These are phyloP conservation scores for Sebastes hopkinsi DNA, from an alignment of 2,797 vertebrate species.

Conservation along the genomic window DNA sequence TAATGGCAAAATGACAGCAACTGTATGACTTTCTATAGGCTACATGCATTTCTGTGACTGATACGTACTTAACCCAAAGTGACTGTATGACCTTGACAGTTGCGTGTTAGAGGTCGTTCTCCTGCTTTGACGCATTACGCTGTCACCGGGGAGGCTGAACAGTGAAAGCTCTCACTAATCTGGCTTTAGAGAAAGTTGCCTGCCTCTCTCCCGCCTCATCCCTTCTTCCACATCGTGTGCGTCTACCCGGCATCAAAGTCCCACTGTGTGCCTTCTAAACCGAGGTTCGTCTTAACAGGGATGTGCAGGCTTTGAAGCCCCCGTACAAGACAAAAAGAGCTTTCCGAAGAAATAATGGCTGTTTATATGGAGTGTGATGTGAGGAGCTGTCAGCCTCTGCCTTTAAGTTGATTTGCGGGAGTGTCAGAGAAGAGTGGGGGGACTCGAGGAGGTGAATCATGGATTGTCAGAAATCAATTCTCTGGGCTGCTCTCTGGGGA, in stretches of 20 bases:
- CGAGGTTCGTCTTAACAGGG: conserved; percentile 53
- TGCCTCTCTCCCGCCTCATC: conserved; percentile 7
- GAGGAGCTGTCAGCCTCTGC: conserved; percentile 78
- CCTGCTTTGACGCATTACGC: conserved; percentile 7
- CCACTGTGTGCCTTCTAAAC: conserved; percentile 57
- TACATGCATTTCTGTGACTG: neutral
- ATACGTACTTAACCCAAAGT: neutral
- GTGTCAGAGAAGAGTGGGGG: conserved; percentile 70
- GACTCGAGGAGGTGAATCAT: conserved; percentile 77
- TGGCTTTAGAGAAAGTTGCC: conserved; percentile 36
- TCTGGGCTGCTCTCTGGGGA: conserved; percentile 74
- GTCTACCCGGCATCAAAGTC: conserved; percentile 57
- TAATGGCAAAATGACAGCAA: neutral
- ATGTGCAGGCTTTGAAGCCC: conserved; percentile 69
- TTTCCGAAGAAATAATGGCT: conserved; percentile 82
- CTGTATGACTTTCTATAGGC: neutral
- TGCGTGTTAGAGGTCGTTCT: neutral
- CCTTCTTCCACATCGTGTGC: conserved; percentile 7
- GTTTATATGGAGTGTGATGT: conserved; percentile 78
- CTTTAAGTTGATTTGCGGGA: conserved; percentile 84
- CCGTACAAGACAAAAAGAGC: conserved; percentile 76
- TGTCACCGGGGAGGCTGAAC: conserved; percentile 8
- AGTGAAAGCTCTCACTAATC: conserved; percentile 32
- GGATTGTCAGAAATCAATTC: conserved; percentile 86
- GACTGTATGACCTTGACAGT: conserved; percentile 24